Evolutionary conservation across 1,140 invertebrate species (phyloP), one percentile per base, ranked within the genome.

Genomic region (Camponotus floridanus): DNA sequence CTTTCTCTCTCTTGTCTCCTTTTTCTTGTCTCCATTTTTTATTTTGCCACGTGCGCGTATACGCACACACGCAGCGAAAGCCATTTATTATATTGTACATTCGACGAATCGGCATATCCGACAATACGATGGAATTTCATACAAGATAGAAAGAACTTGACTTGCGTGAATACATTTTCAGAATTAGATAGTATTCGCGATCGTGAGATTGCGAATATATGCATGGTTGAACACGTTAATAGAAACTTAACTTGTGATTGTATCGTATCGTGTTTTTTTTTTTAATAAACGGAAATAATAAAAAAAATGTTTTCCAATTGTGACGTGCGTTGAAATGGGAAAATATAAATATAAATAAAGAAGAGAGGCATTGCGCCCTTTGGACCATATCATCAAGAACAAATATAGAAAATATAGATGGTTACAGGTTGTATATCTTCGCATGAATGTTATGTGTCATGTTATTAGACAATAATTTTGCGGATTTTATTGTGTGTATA

Each of bases 101-200:
- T 5, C 55, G 18, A 6, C 26, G 31, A 78, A 39, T 78, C 59
- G 61, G 61, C 76, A 78, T 78, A 78, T 42, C 42, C 76, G 76
- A 48, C 11, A 39, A 39, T 7, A 65, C 64, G 18, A 65, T 76
- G 26, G 5, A 39, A 74, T 36, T 59, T 18, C 36, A 61, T 59
- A 42, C 13, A 4, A 42, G 31, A 59, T 31, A 8, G 15, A 13
- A 48, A 48, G 13, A 76, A 42, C 39, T 76, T 76, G 64, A 62
- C 6, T 7, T 11, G 13, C 26, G 26, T 26, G 26, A 74, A 36
- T 80, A 51, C 15, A 57, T 39, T 68, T 68, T 2, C 3, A 36
- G 45, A 31, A 26, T 55, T 51, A 59, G 13, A 42, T 70, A 6
- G 15, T 48, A 3, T 13, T 15, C 26, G 57, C 4, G n/a, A 33